Conservation (phyloP, 2,888 invertebrate species). For the Pomacea canaliculata region DNA sequence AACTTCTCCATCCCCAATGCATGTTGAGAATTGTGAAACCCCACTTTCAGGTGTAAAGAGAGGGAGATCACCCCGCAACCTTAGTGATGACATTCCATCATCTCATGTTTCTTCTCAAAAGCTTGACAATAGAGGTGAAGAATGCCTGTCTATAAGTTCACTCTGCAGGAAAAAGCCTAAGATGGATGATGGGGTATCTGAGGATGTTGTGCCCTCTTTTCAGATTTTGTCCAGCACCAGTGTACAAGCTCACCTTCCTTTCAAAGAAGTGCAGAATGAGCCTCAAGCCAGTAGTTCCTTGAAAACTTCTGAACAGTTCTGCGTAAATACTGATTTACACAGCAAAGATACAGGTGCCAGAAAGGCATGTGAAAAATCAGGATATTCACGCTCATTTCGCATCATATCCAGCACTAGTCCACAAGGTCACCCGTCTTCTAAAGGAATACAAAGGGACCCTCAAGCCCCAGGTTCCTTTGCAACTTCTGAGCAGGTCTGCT, state of each 20-base stretch:
- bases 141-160: no score
- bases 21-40: background rate
- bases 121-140: conserved; percentile 2
- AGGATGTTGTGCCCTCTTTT: no score
- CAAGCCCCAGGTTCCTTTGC: background rate
- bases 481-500: background rate
- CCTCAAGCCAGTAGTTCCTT: no score
- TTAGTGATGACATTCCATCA: conserved; percentile 31
- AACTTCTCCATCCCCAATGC: background rate
- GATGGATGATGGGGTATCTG: no score
- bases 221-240: no score
- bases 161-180: no score
- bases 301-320: no score
- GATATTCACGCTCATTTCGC: background rate
- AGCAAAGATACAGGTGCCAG: no score
- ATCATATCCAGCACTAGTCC: conserved; percentile 17
- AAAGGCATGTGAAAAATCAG: no score
- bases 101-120: conserved; percentile 26
- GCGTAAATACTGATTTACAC: no score
- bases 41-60: conserved; percentile 4
- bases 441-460: background rate
- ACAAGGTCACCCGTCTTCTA: background rate
- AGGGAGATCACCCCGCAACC: conserved; percentile 32
- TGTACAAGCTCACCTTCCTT: no score
- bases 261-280: no score